phyloP scores from a whole-genome alignment of 2,888 invertebrate species.

The Phyllotreta cruciferae region DNA sequence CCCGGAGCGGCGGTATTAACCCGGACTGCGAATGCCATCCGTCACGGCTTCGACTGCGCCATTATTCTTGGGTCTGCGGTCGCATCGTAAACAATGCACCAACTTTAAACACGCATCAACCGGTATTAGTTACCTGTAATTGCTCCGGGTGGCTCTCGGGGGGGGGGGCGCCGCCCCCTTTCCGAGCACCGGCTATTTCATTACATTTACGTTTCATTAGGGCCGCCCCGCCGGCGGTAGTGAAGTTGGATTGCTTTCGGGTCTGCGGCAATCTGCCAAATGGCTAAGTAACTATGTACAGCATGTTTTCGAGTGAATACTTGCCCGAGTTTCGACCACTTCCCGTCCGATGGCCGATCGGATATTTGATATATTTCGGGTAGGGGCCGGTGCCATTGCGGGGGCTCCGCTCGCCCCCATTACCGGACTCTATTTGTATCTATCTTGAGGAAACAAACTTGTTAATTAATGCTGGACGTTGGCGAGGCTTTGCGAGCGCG shows the following conservation, averaged over 20 bases:
- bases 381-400: slow-evolving; percentile 3
- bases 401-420: slow-evolving; percentile 9
- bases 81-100: slow-evolving; percentile 60
- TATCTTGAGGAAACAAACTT: slow-evolving; percentile 23
- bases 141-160: slow-evolving; percentile 43
- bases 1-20: slow-evolving; percentile 59
- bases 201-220: slow-evolving; percentile 57
- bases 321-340: slow-evolving; percentile 32
- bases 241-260: slow-evolving; percentile 51
- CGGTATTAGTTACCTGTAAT: slow-evolving; percentile 60
- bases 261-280: slow-evolving; percentile 46
- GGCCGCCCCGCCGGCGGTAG: slow-evolving; percentile 47
- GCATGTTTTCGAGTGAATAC: slow-evolving; percentile 31
- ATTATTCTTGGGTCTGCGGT: slow-evolving; percentile 60
- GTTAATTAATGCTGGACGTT: slow-evolving; percentile 17
- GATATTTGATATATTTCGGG: slow-evolving; percentile 35
- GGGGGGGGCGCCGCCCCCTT: slow-evolving; percentile 26
- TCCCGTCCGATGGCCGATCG: slow-evolving; percentile 28
- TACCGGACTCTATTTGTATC: slow-evolving; percentile 1
- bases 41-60: slow-evolving; percentile 58
- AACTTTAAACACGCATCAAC: slow-evolving; percentile 60
- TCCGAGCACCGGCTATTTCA: slow-evolving; percentile 56
- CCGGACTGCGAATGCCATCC: slow-evolving; percentile 58
- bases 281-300: slow-evolving; percentile 41
- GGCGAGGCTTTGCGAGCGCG: too few species aligned